Base-by-base conservation (phyloP, 2,797 vertebrate genomes). In the Choloepus didactylus region DNA sequence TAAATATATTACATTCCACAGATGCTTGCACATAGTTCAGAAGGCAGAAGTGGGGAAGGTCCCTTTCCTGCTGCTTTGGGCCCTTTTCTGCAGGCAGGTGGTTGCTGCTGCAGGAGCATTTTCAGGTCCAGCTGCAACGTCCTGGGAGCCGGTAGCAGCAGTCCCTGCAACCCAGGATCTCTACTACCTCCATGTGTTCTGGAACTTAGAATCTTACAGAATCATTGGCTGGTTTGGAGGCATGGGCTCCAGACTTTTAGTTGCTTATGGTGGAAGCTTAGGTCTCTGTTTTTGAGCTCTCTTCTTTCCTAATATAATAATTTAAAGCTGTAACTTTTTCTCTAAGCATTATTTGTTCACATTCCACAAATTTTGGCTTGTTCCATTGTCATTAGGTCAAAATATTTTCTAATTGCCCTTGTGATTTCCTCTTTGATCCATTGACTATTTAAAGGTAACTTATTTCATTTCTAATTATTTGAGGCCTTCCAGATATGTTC, bases 1-100 rank as follows among this genome's bases (percentile, higher is more conserved):
- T 6, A 21, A 75, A 9, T 56, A 14, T 10, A 46, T 27, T 51
- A 21, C 46, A 5, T 79, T 73, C 31, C 35, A 54, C 8, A 79
- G 0, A 0, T 3, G 19, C 29, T 31, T 9, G 1, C 70, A 46
- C 0, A 0, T 59, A 54, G 46, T 5, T 16, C 51, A 0, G n/a
- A 84, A 41, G 38, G 11, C 29, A 70, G 44, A 25, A 23, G 15
- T 5, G 51, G n/a, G 44, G 41, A 23, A 46, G 60, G 51, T 29
- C 44, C 35, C 41, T 38, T 38, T 9, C 15, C 54, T 2, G 31
- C 46, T n/a, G 27, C 44, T 44, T 10, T 10, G 1, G 10, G 60
- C 23, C 41, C 11, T 29, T 56, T 41, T 8, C 80, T 70, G 41
- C 5, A 25, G 73, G 64, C 10, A 4, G 76, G 38, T 1, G 23